These are phyloP conservation scores for Chrysodeixis includens DNA, from an alignment of 2,888 invertebrate genomes.

Conservation along the genomic window DNA sequence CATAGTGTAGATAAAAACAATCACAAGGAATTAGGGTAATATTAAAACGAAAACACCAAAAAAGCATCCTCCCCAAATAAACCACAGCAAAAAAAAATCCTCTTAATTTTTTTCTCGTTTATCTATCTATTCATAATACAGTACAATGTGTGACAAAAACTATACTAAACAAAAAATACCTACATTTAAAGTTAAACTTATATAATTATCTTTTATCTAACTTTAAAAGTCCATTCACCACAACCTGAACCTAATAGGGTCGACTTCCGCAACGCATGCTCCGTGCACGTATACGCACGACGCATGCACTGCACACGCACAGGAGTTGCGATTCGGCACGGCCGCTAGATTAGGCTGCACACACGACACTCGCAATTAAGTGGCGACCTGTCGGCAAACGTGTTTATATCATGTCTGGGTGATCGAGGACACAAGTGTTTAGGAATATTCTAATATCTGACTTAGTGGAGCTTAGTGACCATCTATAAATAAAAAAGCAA, in stretches of 20 bases:
- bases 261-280: not conserved
- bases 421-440: conserved; percentile 27
- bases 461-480: too few relatives aligned
- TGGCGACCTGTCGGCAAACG: conserved; percentile 57
- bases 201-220: not conserved
- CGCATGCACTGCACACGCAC: conserved; percentile 40
- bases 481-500: too few relatives aligned
- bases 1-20: too few relatives aligned
- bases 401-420: conserved; percentile 56
- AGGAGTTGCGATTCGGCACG: conserved; percentile 66
- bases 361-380: conserved; percentile 62
- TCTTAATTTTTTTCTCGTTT: too few relatives aligned
- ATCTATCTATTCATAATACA: too few relatives aligned
- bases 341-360: conserved; percentile 56
- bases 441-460: not conserved
- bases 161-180: too few relatives aligned
- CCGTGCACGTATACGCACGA: not conserved
- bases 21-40: too few relatives aligned
- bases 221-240: not conserved
- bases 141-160: too few relatives aligned
- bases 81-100: too few relatives aligned
- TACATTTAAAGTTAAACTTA: too few relatives aligned
- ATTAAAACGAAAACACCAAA: too few relatives aligned
- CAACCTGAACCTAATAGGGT: not conserved
- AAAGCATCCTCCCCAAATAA: too few relatives aligned